phyloP scores from a whole-genome alignment of 2,888 invertebrate genomes.

The Drosophila greeni region DNA sequence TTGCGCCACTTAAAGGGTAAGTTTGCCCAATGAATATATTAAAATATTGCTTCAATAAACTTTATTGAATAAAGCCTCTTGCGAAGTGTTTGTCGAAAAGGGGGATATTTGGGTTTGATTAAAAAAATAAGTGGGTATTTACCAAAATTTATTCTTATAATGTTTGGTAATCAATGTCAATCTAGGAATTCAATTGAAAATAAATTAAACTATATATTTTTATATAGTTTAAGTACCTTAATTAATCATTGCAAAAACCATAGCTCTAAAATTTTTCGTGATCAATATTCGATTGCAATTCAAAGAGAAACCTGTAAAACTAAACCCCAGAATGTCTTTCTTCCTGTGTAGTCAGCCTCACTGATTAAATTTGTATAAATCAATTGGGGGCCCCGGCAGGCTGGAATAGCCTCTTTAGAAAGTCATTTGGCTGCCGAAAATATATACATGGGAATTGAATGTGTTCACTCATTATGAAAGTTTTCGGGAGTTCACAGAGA shows the following conservation, averaged over 20 bases:
- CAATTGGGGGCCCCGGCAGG: constrained; percentile 16
- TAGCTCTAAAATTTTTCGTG: neutral
- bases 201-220: no score
- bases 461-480: constrained; percentile 52
- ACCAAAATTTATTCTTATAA: no score
- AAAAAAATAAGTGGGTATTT: neutral
- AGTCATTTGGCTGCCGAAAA: constrained; percentile 32
- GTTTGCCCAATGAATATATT: constrained; percentile 65
- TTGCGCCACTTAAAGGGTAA: constrained; percentile 23
- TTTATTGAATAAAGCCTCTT: constrained; percentile 38
- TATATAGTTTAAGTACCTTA: no score
- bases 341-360: neutral
- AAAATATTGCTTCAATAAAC: constrained; percentile 63
- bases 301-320: neutral
- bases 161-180: no score
- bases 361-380: constrained; percentile 62
- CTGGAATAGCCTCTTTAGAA: constrained; percentile 21
- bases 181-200: no score
- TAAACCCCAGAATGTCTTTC: neutral
- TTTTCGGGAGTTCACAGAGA: constrained; percentile 22
- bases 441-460: constrained; percentile 52
- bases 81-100: constrained; percentile 26
- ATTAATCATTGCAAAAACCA: no score
- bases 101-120: neutral
- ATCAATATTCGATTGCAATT: no score